Conservation (phyloP, 2,797 vertebrate genomes). For the Erethizon dorsatum region DNA sequence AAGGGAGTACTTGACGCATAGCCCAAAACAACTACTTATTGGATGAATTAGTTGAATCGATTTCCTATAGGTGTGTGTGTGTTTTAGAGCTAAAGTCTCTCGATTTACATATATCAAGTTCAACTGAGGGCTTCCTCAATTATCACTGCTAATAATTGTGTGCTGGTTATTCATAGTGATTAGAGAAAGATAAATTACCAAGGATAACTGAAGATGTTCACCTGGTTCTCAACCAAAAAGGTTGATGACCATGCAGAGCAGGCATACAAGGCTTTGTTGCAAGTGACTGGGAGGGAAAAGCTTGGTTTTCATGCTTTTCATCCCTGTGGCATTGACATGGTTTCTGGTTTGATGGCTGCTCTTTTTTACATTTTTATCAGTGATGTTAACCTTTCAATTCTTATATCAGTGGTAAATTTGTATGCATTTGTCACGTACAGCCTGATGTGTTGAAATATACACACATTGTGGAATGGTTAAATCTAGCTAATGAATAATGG, state of each 20-base stretch:
- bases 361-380: neutral
- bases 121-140: neutral
- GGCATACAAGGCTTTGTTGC: neutral
- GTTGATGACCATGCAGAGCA: neutral
- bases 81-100: slow-evolving; percentile 50
- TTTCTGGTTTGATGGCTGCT: neutral
- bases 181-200: neutral
- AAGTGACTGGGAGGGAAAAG: neutral
- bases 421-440: neutral
- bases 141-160: neutral
- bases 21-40: slow-evolving; percentile 26
- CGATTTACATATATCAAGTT: slow-evolving; percentile 22
- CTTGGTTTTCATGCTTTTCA: neutral
- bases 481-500: neutral
- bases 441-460: neutral
- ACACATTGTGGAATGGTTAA: neutral
- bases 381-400: neutral
- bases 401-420: neutral
- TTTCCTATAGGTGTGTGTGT: slow-evolving; percentile 11
- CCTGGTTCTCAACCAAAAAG: slow-evolving; percentile 15
- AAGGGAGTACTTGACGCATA: slow-evolving; percentile 9
- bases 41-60: neutral
- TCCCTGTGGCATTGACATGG: neutral
- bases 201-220: slow-evolving; percentile 3
- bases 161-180: neutral